These are phyloP conservation scores for Pristionchus fissidentatus DNA, from an alignment of 2,888 invertebrate species.

Conservation along the genomic window DNA sequence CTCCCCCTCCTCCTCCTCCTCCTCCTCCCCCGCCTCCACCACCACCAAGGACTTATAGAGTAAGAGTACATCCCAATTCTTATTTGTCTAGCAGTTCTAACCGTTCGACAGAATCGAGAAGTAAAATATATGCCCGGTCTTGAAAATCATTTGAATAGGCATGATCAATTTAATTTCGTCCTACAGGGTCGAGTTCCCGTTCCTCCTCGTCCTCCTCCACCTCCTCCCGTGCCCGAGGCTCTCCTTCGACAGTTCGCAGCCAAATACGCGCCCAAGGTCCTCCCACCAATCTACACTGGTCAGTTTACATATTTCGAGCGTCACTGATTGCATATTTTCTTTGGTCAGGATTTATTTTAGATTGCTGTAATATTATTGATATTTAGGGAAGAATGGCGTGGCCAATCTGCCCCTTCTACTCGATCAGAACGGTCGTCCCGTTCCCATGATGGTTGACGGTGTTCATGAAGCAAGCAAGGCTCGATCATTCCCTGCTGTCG, in stretches of 20 bases:
- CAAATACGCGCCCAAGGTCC: slow-evolving; percentile 39
- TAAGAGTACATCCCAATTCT: not conserved
- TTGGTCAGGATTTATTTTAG: not conserved
- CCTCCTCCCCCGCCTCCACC: slow-evolving; percentile 49
- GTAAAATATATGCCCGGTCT: not conserved
- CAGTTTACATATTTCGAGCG: not conserved
- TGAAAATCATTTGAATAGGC: not conserved
- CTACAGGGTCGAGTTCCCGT: slow-evolving; percentile 13
- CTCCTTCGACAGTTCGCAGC: slow-evolving; percentile 40
- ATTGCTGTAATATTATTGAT: not conserved
- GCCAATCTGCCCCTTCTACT: slow-evolving; percentile 46
- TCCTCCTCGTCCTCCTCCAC: slow-evolving; percentile 43
- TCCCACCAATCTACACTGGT: slow-evolving; percentile 46
- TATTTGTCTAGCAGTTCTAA: not conserved
- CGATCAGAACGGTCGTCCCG: slow-evolving; percentile 45
- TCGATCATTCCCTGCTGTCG: not conserved
- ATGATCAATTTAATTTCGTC: not conserved
- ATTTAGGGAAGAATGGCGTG: slow-evolving; percentile 37
- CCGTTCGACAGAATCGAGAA: not conserved
- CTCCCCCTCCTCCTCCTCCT: slow-evolving; percentile 48
- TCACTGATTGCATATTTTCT: no score
- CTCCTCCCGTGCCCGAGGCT: slow-evolving; percentile 46
- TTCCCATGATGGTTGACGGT: slow-evolving; percentile 47
- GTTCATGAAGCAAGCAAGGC: slow-evolving; percentile 19
- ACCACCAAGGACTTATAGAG: slow-evolving; percentile 47